Evolutionary conservation across 2,113 vertebrate species (phyloP), one percentile per base, ranked within the genome.

Genomic region (Neotragus moschatus): DNA sequence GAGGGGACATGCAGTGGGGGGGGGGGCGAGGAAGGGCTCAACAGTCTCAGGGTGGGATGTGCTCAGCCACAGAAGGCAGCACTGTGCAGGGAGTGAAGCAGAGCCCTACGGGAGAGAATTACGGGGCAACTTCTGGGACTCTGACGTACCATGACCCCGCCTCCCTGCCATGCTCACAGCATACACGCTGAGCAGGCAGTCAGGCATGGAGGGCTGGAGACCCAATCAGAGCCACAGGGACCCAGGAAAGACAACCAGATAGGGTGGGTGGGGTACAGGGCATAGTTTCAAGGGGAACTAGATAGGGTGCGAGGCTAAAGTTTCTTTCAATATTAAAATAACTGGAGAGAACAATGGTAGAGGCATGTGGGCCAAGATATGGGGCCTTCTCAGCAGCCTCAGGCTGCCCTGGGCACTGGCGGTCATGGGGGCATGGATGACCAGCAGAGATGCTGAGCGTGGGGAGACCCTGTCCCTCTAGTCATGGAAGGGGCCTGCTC

Each of bases 1-100:
- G 12, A n/a, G 16, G 23, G 4, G 2, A 6, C 10, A 3, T 36
- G 16, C 5, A 15, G 14, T 7, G 1, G n/a, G 79, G 13, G 1
- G 7, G 19, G 3, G 30, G 33, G 9, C 1, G 0, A 47, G 47
- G 21, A 23, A 43, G 14, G 58, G 21, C 73, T 39, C 2, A 33
- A n/a, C 10, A 36, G 56, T 12, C 66, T 61, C 43, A 8, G 45
- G 21, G 25, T 25, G 39, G 45, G 7, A 12, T 39, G 4, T 16
- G 11, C n/a, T 90, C 33, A 23, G 51, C 30, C 12, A 15, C 0
- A 10, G 82, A 60, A 86, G 43, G 36, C 82, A 36, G 10, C 21
- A 26, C 17, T 28, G 4, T 10, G 2, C 30, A 15, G 47, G 16
- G 8, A 23, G 17, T 7, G 28, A 61, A 13, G 2, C 36, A 21